Evolutionary conservation across 2,113 vertebrate species (phyloP).

Genomic region (Sterna hirundo): DNA sequence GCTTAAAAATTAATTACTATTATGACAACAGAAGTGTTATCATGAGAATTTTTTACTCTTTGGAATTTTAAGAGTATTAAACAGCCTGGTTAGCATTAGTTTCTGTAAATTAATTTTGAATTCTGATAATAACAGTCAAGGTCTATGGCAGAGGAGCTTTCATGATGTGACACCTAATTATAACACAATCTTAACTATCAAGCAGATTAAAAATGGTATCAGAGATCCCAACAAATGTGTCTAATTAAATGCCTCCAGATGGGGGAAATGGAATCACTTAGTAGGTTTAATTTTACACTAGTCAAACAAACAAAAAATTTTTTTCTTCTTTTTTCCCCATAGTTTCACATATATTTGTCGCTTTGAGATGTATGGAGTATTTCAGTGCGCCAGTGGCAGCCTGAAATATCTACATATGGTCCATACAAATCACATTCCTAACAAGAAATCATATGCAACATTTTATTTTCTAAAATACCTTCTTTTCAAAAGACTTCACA

Average conservation of each 20-base stretch:
- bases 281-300: constrained; percentile 12
- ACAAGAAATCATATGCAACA: neutral
- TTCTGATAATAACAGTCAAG: constrained; percentile 38
- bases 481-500: neutral
- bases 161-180: constrained; percentile 53
- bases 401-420: neutral
- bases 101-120: constrained; percentile 63
- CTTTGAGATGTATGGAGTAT: neutral
- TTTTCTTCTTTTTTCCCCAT: neutral
- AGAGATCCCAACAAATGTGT: constrained; percentile 29
- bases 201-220: constrained; percentile 3
- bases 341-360: neutral
- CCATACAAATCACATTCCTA: neutral
- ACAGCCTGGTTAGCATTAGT: neutral
- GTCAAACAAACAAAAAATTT: neutral
- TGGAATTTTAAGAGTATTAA: constrained; percentile 40
- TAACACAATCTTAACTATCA: constrained; percentile 48
- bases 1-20: neutral
- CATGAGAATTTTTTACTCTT: constrained; percentile 46
- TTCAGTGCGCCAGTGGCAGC: neutral
- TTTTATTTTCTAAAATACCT: neutral
- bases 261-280: neutral
- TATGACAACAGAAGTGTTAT: constrained; percentile 32
- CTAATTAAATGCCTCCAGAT: constrained; percentile 45
- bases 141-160: constrained; percentile 42